Base-by-base conservation (phyloP, 2,113 vertebrate genomes). In the Sorex araneus region DNA sequence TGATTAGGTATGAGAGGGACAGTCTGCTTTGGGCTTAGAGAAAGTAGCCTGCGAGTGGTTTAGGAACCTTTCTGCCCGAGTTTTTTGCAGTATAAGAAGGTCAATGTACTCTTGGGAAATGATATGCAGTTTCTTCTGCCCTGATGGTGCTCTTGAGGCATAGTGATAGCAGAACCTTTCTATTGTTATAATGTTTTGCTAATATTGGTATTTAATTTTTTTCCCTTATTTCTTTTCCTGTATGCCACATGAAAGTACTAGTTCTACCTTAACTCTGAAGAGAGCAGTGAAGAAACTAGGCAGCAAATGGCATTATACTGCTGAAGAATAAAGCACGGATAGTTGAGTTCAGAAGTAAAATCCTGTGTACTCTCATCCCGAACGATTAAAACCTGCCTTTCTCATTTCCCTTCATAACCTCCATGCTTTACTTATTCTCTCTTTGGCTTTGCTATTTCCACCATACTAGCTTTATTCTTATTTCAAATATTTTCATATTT, bases 21-120 rank as follows among this genome's bases (percentile, higher is more conserved):
- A 43, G 70, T 54, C 16, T 82, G 84, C 91, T 94, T 76, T 34
- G 64, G 47, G 64, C 47, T 28, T 16, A 74, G 82, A 83, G 30
- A 40, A 69, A 76, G 60, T 15, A 75, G 71, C 32, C 43, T 43
- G 9, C 30, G 16, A 32, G 47, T 64, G 28, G 28, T 16, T n/a
- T n/a, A 0, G n/a, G n/a, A n/a, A 23, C 63, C 40, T 28, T 36
- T 21, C 11, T 63, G 45, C 19, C 25, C 0, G 0, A 40, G 76
- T 69, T 63, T 63, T 60, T 64, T 84, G 10, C 78, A 23, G 6
- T 34, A 2, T 23, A 43, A 43, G 74, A 67, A 21, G 30, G n/a
- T 32, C 27, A 60, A n/a, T 9, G 21, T 34, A 1, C 45, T 66
- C 64, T 40, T 30, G 19, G 47, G 87, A 86, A 32, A 32, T 3